A percentile compares a stretch with the other conserved stretches of the same genome.
Evolutionary conservation across 2,888 invertebrate species (phyloP).

Genomic region (Dryococelus australis): DNA sequence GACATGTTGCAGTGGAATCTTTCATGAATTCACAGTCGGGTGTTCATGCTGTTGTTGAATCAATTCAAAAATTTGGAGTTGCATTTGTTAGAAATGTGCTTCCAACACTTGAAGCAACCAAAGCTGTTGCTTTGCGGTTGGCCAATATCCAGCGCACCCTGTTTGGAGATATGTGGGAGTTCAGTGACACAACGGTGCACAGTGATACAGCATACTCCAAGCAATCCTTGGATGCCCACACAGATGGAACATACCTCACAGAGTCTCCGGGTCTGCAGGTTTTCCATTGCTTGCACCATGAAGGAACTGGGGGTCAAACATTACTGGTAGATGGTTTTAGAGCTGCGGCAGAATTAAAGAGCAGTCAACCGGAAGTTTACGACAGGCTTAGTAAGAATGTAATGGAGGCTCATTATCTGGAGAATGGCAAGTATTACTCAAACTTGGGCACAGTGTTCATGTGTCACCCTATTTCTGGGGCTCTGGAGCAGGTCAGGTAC

Average conservation of each 20-base stretch:
- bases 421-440: conserved; percentile 66
- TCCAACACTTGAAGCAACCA: conserved; percentile 62
- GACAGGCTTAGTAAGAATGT: conserved; percentile 65
- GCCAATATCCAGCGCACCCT: conserved; percentile 73
- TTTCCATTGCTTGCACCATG: conserved; percentile 67
- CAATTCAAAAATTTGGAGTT: conserved; percentile 64
- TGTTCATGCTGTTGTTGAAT: conserved; percentile 61
- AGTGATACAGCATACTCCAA: conserved; percentile 79
- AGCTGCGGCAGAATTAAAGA: conserved; percentile 66
- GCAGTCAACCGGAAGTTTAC: conserved; percentile 65
- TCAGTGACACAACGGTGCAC: conserved; percentile 66
- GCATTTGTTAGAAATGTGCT: conserved; percentile 52
- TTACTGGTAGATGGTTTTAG: conserved; percentile 78
- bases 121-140: conserved; percentile 63
- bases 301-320: conserved; percentile 75
- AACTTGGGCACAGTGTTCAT: conserved; percentile 67
- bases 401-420: conserved; percentile 71
- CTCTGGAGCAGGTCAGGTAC: conserved; percentile 71
- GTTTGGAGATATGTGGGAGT: conserved; percentile 78
- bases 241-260: conserved; percentile 79
- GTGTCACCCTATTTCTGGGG: conserved; percentile 63
- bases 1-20: conserved; percentile 51
- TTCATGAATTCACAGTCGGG: conserved; percentile 61
- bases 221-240: conserved; percentile 73
- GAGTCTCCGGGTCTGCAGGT: conserved; percentile 72